Conservation (phyloP, 1,140 invertebrate genomes). For the Sycophaga agraensis region DNA sequence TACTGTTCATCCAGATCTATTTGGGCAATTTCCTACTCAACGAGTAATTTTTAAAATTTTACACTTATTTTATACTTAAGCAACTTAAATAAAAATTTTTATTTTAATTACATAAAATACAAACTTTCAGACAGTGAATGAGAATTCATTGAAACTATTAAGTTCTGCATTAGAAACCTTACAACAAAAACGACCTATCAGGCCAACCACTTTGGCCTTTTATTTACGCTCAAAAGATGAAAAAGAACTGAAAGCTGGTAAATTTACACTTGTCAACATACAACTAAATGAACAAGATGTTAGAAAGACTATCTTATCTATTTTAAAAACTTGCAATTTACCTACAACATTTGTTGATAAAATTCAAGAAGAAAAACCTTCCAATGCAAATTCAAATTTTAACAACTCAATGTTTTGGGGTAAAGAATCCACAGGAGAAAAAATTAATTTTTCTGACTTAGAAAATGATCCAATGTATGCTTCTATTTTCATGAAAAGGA, state of each 20-base stretch:
- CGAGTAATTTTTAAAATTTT: slow-evolving; percentile 61
- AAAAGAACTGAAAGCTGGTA: slow-evolving; percentile 64
- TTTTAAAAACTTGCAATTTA: slow-evolving; percentile 79
- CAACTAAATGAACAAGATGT: slow-evolving; percentile 69
- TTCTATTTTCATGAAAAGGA: slow-evolving; percentile 56
- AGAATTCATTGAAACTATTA: slow-evolving; percentile 84
- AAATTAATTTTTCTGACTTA: slow-evolving; percentile 57
- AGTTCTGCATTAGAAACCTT: slow-evolving; percentile 80
- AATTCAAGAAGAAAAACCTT: slow-evolving; percentile 53
- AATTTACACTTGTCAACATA: slow-evolving; percentile 74
- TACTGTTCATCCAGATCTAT: slow-evolving; percentile 91
- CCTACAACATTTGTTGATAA: slow-evolving; percentile 82
- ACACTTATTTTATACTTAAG: background rate
- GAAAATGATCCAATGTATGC: slow-evolving; percentile 61
- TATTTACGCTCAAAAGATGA: slow-evolving; percentile 68
- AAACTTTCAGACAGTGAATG: slow-evolving; percentile 76
- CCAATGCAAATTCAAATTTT: slow-evolving; percentile 21
- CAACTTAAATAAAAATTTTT: background rate
- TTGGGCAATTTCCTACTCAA: slow-evolving; percentile 87
- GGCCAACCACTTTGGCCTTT: slow-evolving; percentile 69
- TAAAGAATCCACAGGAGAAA: slow-evolving; percentile 38
- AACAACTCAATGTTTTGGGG: slow-evolving; percentile 38
- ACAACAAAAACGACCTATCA: slow-evolving; percentile 63
- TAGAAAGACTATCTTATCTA: slow-evolving; percentile 71
- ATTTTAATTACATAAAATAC: background rate